Conservation (phyloP, 1,140 invertebrate genomes). For the Drosophila nannoptera region DNA sequence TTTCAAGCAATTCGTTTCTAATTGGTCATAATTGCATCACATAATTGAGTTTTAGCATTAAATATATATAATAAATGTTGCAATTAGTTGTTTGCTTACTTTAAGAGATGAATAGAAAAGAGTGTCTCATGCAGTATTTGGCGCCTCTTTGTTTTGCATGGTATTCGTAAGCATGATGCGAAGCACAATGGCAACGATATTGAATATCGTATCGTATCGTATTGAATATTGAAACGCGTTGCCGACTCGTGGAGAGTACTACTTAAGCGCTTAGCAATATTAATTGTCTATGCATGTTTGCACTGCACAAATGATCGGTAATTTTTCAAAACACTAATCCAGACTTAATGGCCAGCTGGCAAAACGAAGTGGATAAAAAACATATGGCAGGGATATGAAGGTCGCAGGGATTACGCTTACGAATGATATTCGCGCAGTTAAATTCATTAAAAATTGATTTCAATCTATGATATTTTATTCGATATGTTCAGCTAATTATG, state of each 20-base stretch:
- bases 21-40: background rate
- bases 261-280: constrained; percentile 12
- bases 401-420: background rate
- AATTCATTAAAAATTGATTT: background rate
- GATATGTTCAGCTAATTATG: constrained; percentile 6
- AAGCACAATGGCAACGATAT: background rate
- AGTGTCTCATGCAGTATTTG: constrained; percentile 1
- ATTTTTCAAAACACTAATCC: constrained; percentile 18
- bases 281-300: constrained; percentile 13
- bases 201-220: no score
- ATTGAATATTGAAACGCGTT: background rate
- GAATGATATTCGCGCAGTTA: background rate
- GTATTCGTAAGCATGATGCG: constrained; percentile 7
- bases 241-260: background rate
- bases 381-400: background rate
- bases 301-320: constrained; percentile 12
- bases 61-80: no score
- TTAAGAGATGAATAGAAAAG: constrained; percentile 14
- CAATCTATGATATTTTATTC: background rate
- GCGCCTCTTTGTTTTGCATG: constrained; percentile 5
- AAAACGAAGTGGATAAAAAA: background rate
- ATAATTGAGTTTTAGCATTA: background rate
- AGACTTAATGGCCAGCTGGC: background rate
- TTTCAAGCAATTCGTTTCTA: no score
- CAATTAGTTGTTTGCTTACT: background rate